phyloP scores from a whole-genome alignment of 1,140 invertebrate genomes.

The Ips typographus region DNA sequence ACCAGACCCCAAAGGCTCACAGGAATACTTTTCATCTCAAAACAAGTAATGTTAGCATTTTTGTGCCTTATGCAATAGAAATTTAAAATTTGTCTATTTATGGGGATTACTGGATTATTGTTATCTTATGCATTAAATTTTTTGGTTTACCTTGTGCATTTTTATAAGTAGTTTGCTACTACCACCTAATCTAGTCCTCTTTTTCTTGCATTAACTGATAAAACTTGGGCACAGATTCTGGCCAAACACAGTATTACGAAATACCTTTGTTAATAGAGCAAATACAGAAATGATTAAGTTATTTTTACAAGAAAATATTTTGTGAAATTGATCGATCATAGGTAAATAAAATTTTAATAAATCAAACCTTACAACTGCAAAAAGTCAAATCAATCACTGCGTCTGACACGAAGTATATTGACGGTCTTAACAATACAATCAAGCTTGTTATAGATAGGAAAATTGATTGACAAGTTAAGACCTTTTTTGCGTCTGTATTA shows the following conservation, averaged over 20 bases:
- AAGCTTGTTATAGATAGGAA: conserved; percentile 9
- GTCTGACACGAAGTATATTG: neutral
- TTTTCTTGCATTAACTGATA: too few species aligned
- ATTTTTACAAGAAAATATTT: neutral
- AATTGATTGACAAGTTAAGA: conserved; percentile 5
- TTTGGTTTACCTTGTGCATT: too few species aligned
- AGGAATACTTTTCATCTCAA: conserved; percentile 70
- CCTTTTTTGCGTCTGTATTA: neutral
- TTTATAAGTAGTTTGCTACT: too few species aligned
- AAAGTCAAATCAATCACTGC: conserved; percentile 19
- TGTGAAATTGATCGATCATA: conserved; percentile 16
- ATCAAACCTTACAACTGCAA: conserved; percentile 15
- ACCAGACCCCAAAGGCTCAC: conserved; percentile 76
- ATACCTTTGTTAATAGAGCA: too few species aligned
- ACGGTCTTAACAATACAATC: conserved; percentile 2
- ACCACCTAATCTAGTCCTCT: too few species aligned
- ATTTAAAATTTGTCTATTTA: too few species aligned
- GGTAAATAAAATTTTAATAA: conserved; percentile 24
- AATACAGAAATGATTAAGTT: too few species aligned
- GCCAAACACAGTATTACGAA: too few species aligned
- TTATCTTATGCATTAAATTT: too few species aligned
- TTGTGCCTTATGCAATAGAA: too few species aligned
- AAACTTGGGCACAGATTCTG: too few species aligned
- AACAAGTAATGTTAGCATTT: conserved; percentile 23
- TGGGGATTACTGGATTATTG: too few species aligned